phyloP scores from a whole-genome alignment of 2,888 invertebrate species.

The Prosopocoilus inquinatus region DNA sequence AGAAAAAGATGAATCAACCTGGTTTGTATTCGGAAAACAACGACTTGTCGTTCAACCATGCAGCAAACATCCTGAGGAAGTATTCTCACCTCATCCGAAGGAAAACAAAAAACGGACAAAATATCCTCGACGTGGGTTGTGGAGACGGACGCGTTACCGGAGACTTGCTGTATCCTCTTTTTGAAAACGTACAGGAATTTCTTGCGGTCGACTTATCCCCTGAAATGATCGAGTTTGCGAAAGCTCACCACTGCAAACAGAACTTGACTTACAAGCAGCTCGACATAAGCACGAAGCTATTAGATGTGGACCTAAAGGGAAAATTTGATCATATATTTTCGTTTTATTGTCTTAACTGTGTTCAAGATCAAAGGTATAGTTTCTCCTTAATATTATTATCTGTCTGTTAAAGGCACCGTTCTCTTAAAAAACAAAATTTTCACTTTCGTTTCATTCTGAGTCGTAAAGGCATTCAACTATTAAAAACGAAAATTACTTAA shows the following conservation, averaged over 20 bases:
- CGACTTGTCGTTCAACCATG: constrained; percentile 66
- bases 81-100: constrained; percentile 56
- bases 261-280: constrained; percentile 51
- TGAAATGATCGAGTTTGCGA: constrained; percentile 65
- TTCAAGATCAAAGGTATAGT: constrained; percentile 67
- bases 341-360: constrained; percentile 80
- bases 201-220: constrained; percentile 70
- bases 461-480: too few species aligned
- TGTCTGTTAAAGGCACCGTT: too few species aligned
- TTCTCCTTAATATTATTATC: not conserved
- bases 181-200: constrained; percentile 55
- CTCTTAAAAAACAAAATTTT: too few species aligned
- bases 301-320: constrained; percentile 53
- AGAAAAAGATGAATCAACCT: constrained; percentile 64
- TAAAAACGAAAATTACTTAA: too few species aligned
- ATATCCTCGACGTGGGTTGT: constrained; percentile 70
- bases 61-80: constrained; percentile 62
- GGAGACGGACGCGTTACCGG: constrained; percentile 71
- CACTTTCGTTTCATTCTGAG: too few species aligned
- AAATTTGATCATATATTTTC: constrained; percentile 70
- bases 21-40: constrained; percentile 67
- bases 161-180: constrained; percentile 60
- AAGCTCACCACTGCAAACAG: constrained; percentile 47
- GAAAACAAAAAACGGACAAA: constrained; percentile 51
- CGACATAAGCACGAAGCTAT: constrained; percentile 57